Base-by-base conservation (phyloP, 2,797 vertebrate species). In the Channa striata region DNA sequence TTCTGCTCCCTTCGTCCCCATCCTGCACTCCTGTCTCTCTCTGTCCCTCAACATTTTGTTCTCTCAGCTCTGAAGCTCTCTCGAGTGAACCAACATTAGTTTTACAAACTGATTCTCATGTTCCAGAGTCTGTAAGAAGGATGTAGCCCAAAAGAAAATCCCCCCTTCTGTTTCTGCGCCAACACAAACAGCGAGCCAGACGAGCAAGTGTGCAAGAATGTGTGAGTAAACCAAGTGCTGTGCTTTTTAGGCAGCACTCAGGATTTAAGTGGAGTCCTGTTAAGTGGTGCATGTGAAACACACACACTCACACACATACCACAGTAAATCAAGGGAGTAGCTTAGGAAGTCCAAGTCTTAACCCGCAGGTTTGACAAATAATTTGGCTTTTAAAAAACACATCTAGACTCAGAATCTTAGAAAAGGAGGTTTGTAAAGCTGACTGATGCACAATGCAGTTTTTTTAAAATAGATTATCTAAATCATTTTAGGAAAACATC, bases 211-310 rank as follows among this genome's bases (percentile, higher is more conserved):
- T 13, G 69, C 61, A 74, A 84, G 82, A 87, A 89, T 87, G 84
- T 67, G 69, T 36, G 78, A 66, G 80, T 61, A 80, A 87, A 87
- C 58, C 25, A 25, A 78, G 84, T 1, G 6, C 40, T 71, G 68
- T 51, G 57, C 74, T 89, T 83, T 30, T 85, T 54, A 65, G 80
- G 74, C 72, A 71, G 63, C 68, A 72, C 83, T 88, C 67, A 39
- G 65, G 74, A 67, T 76, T 84, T 72, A 79, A 84, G n/a, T n/a
- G n/a, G 84, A 61, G 86, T 69, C 58, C 63, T 0, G 21, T 67
- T 72, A 60, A 91, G 80, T 74, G 79, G 60, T 68, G 61, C 77
- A 77, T 84, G 87, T 82, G 83, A 84, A 91, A 84, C 79, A 82
- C 20, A 90, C 82, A 87, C 81, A 89, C 42, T 72, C 46, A 14